Conservation (phyloP, 1,140 invertebrate species). For the Condylostylus longicornis region DNA sequence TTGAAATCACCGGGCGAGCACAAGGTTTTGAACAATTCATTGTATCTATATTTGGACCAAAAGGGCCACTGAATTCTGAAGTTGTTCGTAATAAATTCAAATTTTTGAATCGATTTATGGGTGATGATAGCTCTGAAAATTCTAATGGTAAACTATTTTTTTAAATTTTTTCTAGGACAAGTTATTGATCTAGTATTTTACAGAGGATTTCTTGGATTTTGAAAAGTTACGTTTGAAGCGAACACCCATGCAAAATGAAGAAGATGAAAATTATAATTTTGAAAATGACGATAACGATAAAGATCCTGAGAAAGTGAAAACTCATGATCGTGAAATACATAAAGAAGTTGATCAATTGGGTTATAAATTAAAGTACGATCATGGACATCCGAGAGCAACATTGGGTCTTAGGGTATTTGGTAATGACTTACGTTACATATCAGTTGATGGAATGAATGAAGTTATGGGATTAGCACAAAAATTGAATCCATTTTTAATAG, state of each 20-base stretch:
- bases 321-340: slow-evolving; percentile 16
- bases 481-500: slow-evolving; percentile 49
- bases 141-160: slow-evolving; percentile 12
- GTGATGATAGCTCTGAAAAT: slow-evolving; percentile 19
- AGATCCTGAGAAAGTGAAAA: slow-evolving; percentile 11
- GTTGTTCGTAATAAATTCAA: slow-evolving; percentile 43
- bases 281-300: slow-evolving; percentile 13
- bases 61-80: slow-evolving; percentile 49
- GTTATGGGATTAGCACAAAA: slow-evolving; percentile 42
- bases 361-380: slow-evolving; percentile 33
- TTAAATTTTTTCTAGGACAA: too few species aligned
- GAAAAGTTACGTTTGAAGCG: slow-evolving; percentile 22
- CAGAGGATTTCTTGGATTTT: slow-evolving; percentile 19
- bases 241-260: slow-evolving; percentile 1
- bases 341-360: slow-evolving; percentile 20
- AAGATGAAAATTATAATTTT: not conserved
- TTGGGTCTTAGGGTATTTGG: slow-evolving; percentile 54
- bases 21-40: slow-evolving; percentile 76
- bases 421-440: slow-evolving; percentile 58
- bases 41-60: slow-evolving; percentile 62
- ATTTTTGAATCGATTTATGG: slow-evolving; percentile 26
- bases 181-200: not conserved
- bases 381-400: slow-evolving; percentile 38
- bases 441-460: slow-evolving; percentile 48
- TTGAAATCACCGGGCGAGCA: slow-evolving; percentile 52